Evolutionary conservation across 2,797 vertebrate genomes (phyloP).

Genomic region (Gymnoscopelus microlampas): DNA sequence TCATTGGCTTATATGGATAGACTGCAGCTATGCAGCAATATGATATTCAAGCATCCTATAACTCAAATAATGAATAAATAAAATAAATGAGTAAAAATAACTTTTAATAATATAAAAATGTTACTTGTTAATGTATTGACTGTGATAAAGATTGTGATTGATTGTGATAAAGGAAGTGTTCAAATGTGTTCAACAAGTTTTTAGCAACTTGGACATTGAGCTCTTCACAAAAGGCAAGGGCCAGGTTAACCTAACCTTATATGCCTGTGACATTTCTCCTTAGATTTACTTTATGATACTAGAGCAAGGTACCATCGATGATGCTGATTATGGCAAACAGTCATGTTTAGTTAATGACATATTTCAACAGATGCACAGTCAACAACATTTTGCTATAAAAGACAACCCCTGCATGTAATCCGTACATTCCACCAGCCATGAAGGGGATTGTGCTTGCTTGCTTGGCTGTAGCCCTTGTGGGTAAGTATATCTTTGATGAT

Average conservation of each 20-base stretch:
- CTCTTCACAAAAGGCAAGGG: constrained; percentile 16
- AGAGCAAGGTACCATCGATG: constrained; percentile 50
- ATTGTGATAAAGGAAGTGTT: no score
- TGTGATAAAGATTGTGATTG: no score
- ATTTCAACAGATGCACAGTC: constrained; percentile 18
- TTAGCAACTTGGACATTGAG: constrained; percentile 18
- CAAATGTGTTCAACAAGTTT: constrained; percentile 42
- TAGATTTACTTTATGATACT: constrained; percentile 19
- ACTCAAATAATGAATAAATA: no score
- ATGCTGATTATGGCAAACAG: constrained; percentile 12
- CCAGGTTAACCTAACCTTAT: constrained; percentile 53
- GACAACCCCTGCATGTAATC: background rate
- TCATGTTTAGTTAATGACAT: constrained; percentile 64
- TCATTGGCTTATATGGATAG: no score
- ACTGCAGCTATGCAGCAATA: no score
- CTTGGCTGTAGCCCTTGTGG: constrained; percentile 70
- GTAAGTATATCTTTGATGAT: constrained; percentile 54
- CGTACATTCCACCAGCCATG: constrained; percentile 66
- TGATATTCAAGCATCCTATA: no score
- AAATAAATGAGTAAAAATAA: no score
- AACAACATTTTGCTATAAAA: constrained; percentile 60
- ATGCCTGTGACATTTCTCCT: constrained; percentile 41
- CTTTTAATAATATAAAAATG: no score
- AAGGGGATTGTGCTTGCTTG: constrained; percentile 67
- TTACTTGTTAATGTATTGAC: no score